Conservation (phyloP, 2,113 vertebrate genomes). For the Coregonus clupeaformis region DNA sequence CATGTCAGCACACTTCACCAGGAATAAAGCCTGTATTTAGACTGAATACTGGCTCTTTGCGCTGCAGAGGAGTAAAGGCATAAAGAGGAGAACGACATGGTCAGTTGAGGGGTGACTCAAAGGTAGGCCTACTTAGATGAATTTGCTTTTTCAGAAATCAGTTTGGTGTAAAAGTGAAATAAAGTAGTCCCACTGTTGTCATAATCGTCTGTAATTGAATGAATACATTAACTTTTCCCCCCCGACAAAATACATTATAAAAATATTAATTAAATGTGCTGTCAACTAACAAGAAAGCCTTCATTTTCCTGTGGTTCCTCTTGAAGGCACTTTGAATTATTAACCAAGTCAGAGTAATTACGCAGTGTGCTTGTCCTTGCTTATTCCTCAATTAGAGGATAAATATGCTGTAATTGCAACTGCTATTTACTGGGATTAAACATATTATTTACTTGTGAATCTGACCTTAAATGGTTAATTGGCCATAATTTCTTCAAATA, state of each 20-base stretch:
- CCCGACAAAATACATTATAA: no score
- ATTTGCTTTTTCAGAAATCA: no score
- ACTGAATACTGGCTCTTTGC: no score
- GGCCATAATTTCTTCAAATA: background rate
- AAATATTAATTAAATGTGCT: background rate
- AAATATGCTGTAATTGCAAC: background rate
- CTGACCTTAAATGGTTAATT: background rate
- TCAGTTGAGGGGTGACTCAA: no score
- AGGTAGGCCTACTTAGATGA: no score
- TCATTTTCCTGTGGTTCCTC: background rate
- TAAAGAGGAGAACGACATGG: no score
- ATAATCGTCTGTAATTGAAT: no score
- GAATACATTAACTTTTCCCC: no score
- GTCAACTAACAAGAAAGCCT: background rate
- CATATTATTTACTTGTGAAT: constrained; percentile 4
- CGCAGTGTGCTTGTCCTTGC: background rate
- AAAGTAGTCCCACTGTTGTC: no score
- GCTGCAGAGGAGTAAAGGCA: no score
- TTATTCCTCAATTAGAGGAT: background rate
- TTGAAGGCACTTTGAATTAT: background rate
- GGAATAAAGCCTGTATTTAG: no score
- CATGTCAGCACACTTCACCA: background rate
- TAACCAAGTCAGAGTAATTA: constrained; percentile 4
- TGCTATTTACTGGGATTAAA: constrained; percentile 2
- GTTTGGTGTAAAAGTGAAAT: background rate